Conservation (phyloP, 2,888 invertebrate genomes). For the Dryococelus australis region DNA sequence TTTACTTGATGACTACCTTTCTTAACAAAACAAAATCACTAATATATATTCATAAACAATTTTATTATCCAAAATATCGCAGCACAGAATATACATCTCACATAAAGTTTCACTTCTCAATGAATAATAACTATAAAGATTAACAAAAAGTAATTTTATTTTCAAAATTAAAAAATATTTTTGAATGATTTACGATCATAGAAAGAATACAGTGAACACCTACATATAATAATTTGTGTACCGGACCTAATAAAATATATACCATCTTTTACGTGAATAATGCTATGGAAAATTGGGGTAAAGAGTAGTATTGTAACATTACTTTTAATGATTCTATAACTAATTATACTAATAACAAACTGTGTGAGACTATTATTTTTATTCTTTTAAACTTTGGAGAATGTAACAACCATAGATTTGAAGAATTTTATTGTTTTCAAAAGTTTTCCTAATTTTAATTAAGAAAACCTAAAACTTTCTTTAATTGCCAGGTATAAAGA, state of each 20-base stretch:
- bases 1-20: neutral
- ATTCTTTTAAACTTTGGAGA: neutral
- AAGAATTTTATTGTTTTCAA: neutral
- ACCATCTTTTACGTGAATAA: slow-evolving; percentile 25
- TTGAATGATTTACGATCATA: neutral
- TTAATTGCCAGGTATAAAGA: too few relatives aligned
- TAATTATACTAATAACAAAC: slow-evolving; percentile 27
- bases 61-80: too few relatives aligned
- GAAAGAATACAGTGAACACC: slow-evolving; percentile 1
- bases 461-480: neutral
- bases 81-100: too few relatives aligned
- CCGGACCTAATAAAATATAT: slow-evolving; percentile 36
- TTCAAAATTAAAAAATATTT: too few relatives aligned
- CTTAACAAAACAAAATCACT: too few relatives aligned
- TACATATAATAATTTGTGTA: neutral
- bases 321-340: slow-evolving; percentile 24
- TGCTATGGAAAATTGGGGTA: slow-evolving; percentile 24
- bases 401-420: neutral
- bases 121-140: too few relatives aligned
- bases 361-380: slow-evolving; percentile 27
- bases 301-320: slow-evolving; percentile 23
- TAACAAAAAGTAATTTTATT: too few relatives aligned
- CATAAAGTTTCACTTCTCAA: too few relatives aligned
- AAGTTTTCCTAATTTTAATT: neutral
- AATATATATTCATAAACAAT: too few relatives aligned